phyloP scores from a whole-genome alignment of 2,888 invertebrate genomes.

The Volucella zonaria region DNA sequence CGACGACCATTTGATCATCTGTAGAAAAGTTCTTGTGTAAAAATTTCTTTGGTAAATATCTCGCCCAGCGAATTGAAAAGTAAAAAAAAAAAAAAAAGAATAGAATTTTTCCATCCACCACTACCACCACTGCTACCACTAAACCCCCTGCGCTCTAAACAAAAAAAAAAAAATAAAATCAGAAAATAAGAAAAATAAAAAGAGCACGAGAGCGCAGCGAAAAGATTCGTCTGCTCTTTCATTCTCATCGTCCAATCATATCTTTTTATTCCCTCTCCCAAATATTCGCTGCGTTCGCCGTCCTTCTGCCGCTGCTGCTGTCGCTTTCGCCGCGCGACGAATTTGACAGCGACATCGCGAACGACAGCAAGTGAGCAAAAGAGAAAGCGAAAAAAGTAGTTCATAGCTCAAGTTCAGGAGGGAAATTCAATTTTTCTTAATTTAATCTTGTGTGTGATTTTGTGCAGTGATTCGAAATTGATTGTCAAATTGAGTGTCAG shows the following conservation, averaged over 20 bases:
- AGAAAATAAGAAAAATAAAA: no score
- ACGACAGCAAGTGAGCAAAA: conserved; percentile 53
- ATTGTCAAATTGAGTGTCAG: conserved; percentile 6
- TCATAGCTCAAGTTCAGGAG: conserved; percentile 38
- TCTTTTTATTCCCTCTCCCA: conserved; percentile 37
- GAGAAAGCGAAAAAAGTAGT: conserved; percentile 55
- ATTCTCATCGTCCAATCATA: conserved; percentile 39
- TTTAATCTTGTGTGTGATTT: conserved; percentile 57
- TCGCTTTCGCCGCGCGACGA: conserved; percentile 4
- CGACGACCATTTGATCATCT: conserved; percentile 61
- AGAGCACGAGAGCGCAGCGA: conserved; percentile 26
- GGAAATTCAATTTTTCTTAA: conserved; percentile 18
- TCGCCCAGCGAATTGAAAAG: conserved; percentile 45
- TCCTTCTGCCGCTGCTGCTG: neutral
- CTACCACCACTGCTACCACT: no score
- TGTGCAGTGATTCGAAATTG: conserved; percentile 71
- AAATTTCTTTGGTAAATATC: conserved; percentile 70
- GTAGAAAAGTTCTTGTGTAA: conserved; percentile 64
- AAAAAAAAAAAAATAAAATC: no score
- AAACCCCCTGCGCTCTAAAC: conserved; percentile 31
- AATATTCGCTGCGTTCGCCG: conserved; percentile 47
- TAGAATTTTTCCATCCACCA: conserved; percentile 38
- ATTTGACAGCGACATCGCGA: neutral
- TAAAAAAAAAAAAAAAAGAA: conserved; percentile 39
- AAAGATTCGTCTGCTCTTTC: conserved; percentile 57